Conservation (phyloP, 2,113 vertebrate genomes). For the Salvator merianae region DNA sequence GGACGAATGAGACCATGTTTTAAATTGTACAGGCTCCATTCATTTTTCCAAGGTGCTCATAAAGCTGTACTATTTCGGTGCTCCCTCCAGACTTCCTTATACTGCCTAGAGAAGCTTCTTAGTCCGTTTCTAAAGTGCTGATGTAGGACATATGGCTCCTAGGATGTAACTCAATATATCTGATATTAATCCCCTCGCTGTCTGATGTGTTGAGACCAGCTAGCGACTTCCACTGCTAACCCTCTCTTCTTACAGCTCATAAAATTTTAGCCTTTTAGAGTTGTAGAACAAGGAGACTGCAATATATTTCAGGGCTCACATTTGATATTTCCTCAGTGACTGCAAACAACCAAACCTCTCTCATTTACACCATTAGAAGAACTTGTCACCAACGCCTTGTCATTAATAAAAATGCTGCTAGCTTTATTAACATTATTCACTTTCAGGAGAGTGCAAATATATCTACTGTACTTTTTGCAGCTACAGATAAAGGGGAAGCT, state of each 20-base stretch:
- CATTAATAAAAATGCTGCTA: background rate
- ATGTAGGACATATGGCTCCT: conserved; percentile 54
- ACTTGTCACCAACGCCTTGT: background rate
- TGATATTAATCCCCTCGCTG: conserved; percentile 63
- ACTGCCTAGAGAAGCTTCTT: conserved; percentile 39
- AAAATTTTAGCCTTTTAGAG: conserved; percentile 32
- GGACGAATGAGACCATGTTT: conserved; percentile 26
- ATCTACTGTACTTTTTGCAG: too few species aligned
- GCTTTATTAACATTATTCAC: background rate
- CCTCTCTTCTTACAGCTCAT: conserved; percentile 45
- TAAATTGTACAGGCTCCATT: conserved; percentile 39
- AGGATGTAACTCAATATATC: conserved; percentile 66
- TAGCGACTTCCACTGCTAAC: conserved; percentile 16
- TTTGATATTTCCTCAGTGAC: conserved; percentile 15
- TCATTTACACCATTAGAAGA: conserved; percentile 6
- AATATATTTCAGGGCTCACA: conserved; percentile 14
- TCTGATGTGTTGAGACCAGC: conserved; percentile 33
- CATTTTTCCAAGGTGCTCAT: conserved; percentile 43
- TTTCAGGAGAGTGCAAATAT: background rate
- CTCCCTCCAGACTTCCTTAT: conserved; percentile 40
- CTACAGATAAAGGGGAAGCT: background rate
- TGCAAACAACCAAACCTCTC: background rate
- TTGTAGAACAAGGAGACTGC: background rate
- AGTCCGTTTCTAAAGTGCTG: conserved; percentile 56
- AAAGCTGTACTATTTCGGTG: conserved; percentile 51